A percentile compares a stretch with the other conserved stretches of the same genome.
These are phyloP conservation scores for Apteryx owenii DNA, from an alignment of 2,113 vertebrate genomes.

Conservation along the genomic window DNA sequence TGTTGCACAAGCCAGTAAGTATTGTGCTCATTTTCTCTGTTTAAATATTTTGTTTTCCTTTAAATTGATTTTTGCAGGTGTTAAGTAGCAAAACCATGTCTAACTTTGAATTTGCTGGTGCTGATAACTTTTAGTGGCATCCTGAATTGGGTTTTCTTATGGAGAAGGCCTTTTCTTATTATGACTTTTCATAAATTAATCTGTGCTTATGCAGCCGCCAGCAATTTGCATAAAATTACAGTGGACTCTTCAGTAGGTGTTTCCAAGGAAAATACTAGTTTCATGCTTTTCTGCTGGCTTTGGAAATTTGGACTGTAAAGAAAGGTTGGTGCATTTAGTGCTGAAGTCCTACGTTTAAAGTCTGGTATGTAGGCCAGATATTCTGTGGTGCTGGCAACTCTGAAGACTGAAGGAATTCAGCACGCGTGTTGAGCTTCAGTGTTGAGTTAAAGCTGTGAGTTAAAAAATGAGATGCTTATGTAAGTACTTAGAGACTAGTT, in stretches of 20 bases:
- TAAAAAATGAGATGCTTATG: neutral
- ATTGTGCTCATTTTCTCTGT: neutral
- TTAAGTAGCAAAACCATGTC: neutral
- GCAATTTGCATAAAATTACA: neutral
- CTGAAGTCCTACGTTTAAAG: neutral
- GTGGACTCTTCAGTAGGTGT: neutral
- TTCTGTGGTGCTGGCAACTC: neutral
- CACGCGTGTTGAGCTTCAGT: neutral
- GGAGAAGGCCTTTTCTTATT: neutral
- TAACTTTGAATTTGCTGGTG: neutral
- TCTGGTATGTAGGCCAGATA: conserved; percentile 34
- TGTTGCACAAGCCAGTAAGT: conserved; percentile 94
- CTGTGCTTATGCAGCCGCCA: neutral
- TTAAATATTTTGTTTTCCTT: neutral
- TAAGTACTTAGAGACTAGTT: neutral
- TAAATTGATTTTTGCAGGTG: neutral
- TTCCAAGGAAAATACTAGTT: neutral
- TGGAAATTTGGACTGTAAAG: neutral
- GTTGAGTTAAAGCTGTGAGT: conserved; percentile 9
- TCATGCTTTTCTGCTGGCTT: neutral
- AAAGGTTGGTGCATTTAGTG: neutral
- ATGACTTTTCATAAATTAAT: neutral
- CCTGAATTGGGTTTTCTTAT: neutral
- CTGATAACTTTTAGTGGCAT: neutral
- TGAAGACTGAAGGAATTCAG: neutral